A percentile compares a stretch with the other conserved stretches of the same genome.
These are phyloP conservation scores for Myotis yumanensis DNA, from an alignment of 2,113 vertebrate genomes.

Conservation along the genomic window DNA sequence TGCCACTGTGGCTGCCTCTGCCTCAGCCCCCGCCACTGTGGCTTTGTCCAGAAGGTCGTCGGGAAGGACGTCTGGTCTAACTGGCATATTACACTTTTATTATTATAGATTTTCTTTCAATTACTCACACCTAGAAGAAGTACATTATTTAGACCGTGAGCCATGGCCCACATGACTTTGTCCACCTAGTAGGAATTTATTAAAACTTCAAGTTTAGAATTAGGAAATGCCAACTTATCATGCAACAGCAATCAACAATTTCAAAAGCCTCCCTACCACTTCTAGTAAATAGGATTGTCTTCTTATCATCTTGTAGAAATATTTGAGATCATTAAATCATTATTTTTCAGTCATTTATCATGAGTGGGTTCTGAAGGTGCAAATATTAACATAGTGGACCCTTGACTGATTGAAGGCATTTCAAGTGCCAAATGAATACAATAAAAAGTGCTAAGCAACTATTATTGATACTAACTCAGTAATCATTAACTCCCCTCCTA, in stretches of 20 bases:
- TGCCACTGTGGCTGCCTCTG: no score
- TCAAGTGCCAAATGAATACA: neutral
- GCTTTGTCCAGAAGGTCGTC: no score
- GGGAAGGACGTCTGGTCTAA: no score
- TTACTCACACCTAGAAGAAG: neutral
- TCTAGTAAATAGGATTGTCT: neutral
- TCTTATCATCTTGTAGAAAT: neutral
- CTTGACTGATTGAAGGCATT: neutral
- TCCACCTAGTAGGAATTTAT: neutral
- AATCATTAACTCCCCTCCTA: neutral
- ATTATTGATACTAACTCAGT: neutral
- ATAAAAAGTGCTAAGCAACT: neutral
- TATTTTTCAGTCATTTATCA: neutral
- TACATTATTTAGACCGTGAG: neutral
- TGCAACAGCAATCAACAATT: neutral
- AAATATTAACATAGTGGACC: neutral
- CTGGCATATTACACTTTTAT: no score
- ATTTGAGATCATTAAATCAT: neutral
- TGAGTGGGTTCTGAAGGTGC: neutral
- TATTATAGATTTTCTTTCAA: neutral
- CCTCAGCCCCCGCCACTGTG: no score
- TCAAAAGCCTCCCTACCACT: neutral
- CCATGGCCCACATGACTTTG: neutral
- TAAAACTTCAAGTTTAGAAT: neutral
- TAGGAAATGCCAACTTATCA: neutral